Conservation (phyloP, 2,888 invertebrate species). For the Dicyrtomina minuta region DNA sequence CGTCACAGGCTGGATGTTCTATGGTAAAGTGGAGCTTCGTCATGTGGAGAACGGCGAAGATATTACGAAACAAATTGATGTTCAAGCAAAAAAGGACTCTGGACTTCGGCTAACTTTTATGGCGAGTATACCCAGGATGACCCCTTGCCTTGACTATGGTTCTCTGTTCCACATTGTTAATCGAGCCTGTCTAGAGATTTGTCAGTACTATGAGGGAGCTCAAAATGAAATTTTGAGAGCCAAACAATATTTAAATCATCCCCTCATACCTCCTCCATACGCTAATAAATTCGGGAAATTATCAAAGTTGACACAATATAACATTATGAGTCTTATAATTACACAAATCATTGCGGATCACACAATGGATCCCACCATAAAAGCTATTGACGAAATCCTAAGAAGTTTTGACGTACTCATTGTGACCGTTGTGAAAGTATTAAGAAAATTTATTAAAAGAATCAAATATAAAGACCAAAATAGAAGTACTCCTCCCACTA, state of each 20-base stretch:
- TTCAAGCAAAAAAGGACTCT: slow-evolving; percentile 4
- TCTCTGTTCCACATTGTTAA: slow-evolving; percentile 14
- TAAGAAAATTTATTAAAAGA: slow-evolving; percentile 7
- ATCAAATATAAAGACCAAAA: not conserved
- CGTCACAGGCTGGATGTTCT: slow-evolving; percentile 22
- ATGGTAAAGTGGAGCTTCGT: slow-evolving; percentile 15
- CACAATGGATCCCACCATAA: slow-evolving; percentile 10
- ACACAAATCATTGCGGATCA: slow-evolving; percentile 21
- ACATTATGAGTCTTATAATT: slow-evolving; percentile 6
- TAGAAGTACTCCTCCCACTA: not conserved
- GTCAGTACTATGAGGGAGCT: slow-evolving; percentile 8
- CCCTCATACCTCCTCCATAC: slow-evolving; percentile 2
- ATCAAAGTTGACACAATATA: not conserved
- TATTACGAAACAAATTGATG: not conserved
- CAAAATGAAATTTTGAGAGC: not conserved
- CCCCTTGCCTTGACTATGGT: slow-evolving; percentile 15
- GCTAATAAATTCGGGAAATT: slow-evolving; percentile 6
- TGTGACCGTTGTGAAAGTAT: not conserved
- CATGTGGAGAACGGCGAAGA: not conserved
- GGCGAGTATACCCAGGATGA: not conserved
- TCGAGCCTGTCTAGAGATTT: slow-evolving; percentile 11
- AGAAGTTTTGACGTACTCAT: slow-evolving; percentile 12
- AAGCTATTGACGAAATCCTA: slow-evolving; percentile 15
- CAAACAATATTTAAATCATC: not conserved
- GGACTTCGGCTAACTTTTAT: slow-evolving; percentile 7